phyloP scores from a whole-genome alignment of 1,140 invertebrate species.

The Drosophila guanche region DNA sequence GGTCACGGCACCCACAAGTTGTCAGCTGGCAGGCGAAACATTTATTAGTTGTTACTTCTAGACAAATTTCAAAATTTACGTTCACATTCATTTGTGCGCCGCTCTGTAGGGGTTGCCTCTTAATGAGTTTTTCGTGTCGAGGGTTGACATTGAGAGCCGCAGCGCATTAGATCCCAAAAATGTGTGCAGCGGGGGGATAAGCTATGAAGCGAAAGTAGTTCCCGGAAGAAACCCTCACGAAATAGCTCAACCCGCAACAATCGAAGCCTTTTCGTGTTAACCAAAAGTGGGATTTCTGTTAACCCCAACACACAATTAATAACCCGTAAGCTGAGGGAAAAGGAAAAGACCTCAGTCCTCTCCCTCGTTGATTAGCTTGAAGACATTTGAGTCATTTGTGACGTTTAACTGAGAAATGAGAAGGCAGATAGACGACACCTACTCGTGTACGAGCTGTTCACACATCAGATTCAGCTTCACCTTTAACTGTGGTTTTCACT shows the following conservation, averaged over 20 bases:
- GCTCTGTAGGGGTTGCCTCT: slow-evolving; percentile 21
- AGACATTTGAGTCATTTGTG: slow-evolving; percentile 41
- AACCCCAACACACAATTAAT: too few species aligned
- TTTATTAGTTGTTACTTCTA: slow-evolving; percentile 73
- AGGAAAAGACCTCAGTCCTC: neutral
- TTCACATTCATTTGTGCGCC: slow-evolving; percentile 34
- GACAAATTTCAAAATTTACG: slow-evolving; percentile 70
- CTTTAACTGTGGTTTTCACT: neutral
- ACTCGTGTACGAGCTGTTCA: too few species aligned
- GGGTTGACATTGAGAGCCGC: slow-evolving; percentile 40
- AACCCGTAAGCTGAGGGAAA: too few species aligned
- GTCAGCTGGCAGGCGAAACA: slow-evolving; percentile 51
- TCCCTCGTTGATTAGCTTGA: slow-evolving; percentile 18
- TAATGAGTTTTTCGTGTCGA: slow-evolving; percentile 73
- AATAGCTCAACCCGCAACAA: neutral
- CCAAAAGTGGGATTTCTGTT: too few species aligned
- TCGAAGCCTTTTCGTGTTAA: too few species aligned
- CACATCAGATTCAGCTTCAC: too few species aligned
- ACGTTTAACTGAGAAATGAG: slow-evolving; percentile 15
- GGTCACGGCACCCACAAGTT: slow-evolving; percentile 39
- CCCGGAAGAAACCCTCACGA: neutral
- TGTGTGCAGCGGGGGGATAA: slow-evolving; percentile 37
- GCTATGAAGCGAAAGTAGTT: slow-evolving; percentile 9
- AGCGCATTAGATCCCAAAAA: slow-evolving; percentile 42
- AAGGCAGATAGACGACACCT: too few species aligned